Base-by-base conservation (phyloP, 1,140 invertebrate species). In the Micrasema minimum region DNA sequence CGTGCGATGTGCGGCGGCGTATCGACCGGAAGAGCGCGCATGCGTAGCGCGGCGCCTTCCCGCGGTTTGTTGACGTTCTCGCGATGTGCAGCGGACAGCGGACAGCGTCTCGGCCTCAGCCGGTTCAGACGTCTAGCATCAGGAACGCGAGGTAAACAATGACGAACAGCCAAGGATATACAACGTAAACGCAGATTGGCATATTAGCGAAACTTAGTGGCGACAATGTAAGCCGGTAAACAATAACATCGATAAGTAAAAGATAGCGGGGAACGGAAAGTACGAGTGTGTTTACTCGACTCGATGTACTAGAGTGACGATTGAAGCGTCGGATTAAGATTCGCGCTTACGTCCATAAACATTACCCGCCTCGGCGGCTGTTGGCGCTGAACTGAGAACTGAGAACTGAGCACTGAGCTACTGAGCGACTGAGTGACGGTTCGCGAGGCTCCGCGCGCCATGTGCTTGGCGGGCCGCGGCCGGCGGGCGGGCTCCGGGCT, bases 101-200 rank as follows among this genome's bases (percentile, higher is more conserved):
- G 31, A 57, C 38, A 18, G 41, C 37, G 37, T 64, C 66, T 48
- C 48, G 72, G 69, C 69, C 57, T 14, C 14, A n/a, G 14, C 67
- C 46, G 67, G 66, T 10, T 81, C 75, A 85, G 77, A 84, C 81
- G 81, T 83, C 82, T 77, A 85, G 78, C 80, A 84, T 82, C 48
- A 85, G 79, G 75, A 85, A 84, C 72, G 79, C 82, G 61, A 85
- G 78, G 76, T 85, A 85, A 69, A 83, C 79, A 76, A 85, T 80
- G 77, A 85, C 80, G 75, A 83, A 80, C 75, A 85, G 83, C 83
- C 83, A 85, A 69, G 83, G 83, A 67, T 81, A 85, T 69, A 84
- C 78, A 51, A 85, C 77, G 76, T 85, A 85, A 79, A 83, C 84
- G 78, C 83, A 80, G 7, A 85, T 78, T 48, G 81, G 80, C 82